A percentile compares a stretch with the other conserved stretches of the same genome.
phyloP scores from a whole-genome alignment of 2,888 invertebrate species.

The Aporophyla lueneburgensis region DNA sequence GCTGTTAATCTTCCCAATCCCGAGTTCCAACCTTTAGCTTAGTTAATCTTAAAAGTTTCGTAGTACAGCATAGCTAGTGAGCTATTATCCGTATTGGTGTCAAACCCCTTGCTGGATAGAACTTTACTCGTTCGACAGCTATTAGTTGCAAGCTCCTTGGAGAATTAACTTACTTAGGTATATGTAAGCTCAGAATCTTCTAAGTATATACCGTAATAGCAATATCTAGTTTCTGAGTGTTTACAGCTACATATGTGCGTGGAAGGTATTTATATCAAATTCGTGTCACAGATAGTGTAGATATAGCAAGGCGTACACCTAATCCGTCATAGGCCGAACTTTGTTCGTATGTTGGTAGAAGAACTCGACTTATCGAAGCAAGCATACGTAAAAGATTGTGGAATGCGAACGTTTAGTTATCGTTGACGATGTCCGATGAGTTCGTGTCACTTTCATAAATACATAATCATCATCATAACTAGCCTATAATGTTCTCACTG shows the following conservation, averaged over 20 bases:
- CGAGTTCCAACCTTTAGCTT: constrained; percentile 9
- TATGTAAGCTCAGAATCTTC: constrained; percentile 3
- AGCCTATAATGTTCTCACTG: no score
- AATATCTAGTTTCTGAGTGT: not conserved
- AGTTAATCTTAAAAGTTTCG: constrained; percentile 36
- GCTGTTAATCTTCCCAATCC: not conserved
- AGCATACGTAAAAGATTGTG: not conserved
- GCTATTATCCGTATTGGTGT: constrained; percentile 48
- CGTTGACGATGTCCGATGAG: no score
- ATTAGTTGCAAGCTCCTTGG: constrained; percentile 48
- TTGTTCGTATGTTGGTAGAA: not conserved
- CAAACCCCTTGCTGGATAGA: constrained; percentile 39
- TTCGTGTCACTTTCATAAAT: no score
- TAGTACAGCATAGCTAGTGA: constrained; percentile 27
- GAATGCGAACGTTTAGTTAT: not conserved
- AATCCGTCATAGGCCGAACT: not conserved
- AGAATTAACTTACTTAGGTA: constrained; percentile 38
- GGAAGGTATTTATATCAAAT: not conserved
- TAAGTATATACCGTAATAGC: constrained; percentile 14
- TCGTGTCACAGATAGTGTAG: not conserved
- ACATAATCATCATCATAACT: no score
- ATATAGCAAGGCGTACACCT: not conserved
- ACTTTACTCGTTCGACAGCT: constrained; percentile 46
- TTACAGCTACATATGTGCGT: not conserved
- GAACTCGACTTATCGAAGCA: not conserved